Percentiles rank a stretch among this genome's conserved stretches.
These are phyloP conservation scores for Picathartes gymnocephalus DNA, from an alignment of 2,113 vertebrate species.

Conservation along the genomic window DNA sequence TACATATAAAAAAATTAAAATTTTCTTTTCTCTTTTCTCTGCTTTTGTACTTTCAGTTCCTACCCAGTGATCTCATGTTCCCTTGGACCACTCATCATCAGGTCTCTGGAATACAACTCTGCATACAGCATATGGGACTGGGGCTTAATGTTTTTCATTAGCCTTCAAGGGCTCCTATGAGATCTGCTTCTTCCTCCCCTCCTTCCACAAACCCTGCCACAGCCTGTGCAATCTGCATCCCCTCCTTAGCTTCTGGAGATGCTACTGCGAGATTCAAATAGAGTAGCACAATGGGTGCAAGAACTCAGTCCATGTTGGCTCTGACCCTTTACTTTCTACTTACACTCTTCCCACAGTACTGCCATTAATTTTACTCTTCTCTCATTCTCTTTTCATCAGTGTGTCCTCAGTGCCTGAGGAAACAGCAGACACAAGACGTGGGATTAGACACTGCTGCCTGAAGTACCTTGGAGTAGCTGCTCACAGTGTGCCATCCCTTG, in stretches of 20 bases:
- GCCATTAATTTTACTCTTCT: not conserved
- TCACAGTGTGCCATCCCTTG: fast-evolving
- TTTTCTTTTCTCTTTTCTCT: not conserved
- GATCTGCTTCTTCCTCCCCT: not conserved
- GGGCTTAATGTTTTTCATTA: not conserved
- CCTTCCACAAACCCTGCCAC: not conserved
- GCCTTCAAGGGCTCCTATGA: not conserved
- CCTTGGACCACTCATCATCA: not conserved
- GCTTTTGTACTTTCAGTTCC: not conserved
- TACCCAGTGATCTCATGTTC: not conserved
- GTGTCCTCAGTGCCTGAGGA: not conserved
- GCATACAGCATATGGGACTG: not conserved
- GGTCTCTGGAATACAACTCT: not conserved
- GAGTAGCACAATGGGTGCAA: fast-evolving
- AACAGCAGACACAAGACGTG: fast-evolving
- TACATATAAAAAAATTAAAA: too few relatives aligned
- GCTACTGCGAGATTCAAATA: not conserved
- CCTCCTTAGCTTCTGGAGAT: not conserved
- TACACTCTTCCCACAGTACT: not conserved
- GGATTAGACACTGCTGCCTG: not conserved
- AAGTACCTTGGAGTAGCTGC: not conserved
- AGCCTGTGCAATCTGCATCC: not conserved
- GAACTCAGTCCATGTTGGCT: fast-evolving
- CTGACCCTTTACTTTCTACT: not conserved
- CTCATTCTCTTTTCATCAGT: not conserved